Base-by-base conservation (phyloP, 1,140 invertebrate species). In the Monomorium pharaonis region DNA sequence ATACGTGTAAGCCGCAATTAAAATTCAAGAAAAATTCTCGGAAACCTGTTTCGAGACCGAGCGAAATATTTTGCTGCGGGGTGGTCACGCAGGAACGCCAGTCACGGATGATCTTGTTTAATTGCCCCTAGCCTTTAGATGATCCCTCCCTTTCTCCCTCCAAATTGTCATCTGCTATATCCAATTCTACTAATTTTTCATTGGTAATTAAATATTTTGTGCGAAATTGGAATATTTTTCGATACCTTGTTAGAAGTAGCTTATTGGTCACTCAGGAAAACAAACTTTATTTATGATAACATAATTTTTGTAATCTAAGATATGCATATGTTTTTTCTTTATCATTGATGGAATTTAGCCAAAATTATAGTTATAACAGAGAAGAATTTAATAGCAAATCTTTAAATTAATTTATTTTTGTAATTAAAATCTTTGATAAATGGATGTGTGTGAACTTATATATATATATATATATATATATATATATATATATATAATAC, bases 1-100 rank as follows among this genome's bases (percentile, higher is more conserved):
- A 81, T 90, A 90, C 75, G 56, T 86, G 56, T 80, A 78, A 91
- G 84, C 60, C 86, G 54, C 78, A 92, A 92, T 92, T 92, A 91
- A 90, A 89, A 92, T 90, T 86, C 69, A 70, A 70, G 85, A 90
- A 92, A 91, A 92, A 89, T 87, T 87, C 65, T 63, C 62, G 27
- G 76, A 89, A 91, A 88, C 89, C 87, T 80, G 84, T 87, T 85
- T 27, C 84, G 21, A 78, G 60, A 24, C 7, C 10, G 62, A 63
- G 54, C 60, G 60, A 85, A 86, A 84, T 86, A 90, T 77, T 92
- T 89, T 27, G 63, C 81, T 70, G 70, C 69, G 67, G 85, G 86
- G 78, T 88, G 91, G 90, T 86, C 88, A 78, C 60, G 69, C 62
- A 72, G 42, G 49, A 47, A 78, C 62, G 75, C 63, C 72, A 85